A percentile compares a stretch with the other conserved stretches of the same genome.
These are phyloP conservation scores for Strongylocentrotus purpuratus DNA, from an alignment of 35 echinoderm and acorn worm species.

Conservation along the genomic window DNA sequence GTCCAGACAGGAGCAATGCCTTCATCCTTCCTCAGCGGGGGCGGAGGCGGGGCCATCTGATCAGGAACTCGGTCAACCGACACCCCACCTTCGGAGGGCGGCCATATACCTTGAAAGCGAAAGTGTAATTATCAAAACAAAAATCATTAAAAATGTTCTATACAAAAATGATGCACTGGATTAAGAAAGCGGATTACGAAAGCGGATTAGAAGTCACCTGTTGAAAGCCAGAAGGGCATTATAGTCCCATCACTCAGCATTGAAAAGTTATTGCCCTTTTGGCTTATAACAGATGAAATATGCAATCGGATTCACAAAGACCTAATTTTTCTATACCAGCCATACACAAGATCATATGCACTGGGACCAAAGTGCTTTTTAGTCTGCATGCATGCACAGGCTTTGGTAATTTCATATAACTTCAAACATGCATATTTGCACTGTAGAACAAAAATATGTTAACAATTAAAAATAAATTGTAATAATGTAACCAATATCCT, in stretches of 20 bases:
- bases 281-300: background rate
- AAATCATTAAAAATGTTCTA: background rate
- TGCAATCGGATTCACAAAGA: background rate
- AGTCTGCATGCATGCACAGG: background rate
- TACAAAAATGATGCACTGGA: background rate
- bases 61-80: background rate
- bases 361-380: background rate
- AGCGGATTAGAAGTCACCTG: background rate
- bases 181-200: background rate
- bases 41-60: background rate
- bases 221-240: background rate
- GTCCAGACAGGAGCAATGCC: slow-evolving; percentile 51
- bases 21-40: background rate
- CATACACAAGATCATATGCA: background rate
- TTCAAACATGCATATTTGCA: background rate
- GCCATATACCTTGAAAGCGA: slow-evolving; percentile 36
- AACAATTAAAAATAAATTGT: background rate
- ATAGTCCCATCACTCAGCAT: background rate
- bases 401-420: background rate
- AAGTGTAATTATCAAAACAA: background rate
- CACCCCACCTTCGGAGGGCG: background rate
- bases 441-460: background rate
- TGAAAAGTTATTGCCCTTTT: background rate
- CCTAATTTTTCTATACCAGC: background rate
- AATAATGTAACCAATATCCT: background rate